phyloP scores from a whole-genome alignment of 2,797 vertebrate species.

The Sylvilagus floridanus region DNA sequence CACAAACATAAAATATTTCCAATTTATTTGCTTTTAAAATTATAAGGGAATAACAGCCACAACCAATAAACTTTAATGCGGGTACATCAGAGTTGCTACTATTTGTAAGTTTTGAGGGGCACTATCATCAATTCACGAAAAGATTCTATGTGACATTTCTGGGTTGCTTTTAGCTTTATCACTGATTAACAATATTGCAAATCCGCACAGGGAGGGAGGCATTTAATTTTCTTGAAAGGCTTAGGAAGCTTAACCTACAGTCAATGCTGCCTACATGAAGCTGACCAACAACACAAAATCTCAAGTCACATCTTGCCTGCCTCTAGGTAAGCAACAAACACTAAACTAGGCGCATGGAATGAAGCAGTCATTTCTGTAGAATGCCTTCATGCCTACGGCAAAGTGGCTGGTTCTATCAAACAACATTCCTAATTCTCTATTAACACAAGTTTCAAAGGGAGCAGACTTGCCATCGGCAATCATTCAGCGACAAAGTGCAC shows the following conservation, averaged over 20 bases:
- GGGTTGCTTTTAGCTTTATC: constrained; percentile 19
- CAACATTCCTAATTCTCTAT: neutral
- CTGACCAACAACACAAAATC: constrained; percentile 42
- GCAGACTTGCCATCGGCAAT: neutral
- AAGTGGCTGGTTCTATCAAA: constrained; percentile 1
- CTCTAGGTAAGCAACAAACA: constrained; percentile 45
- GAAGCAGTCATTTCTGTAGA: neutral
- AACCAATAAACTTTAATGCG: neutral
- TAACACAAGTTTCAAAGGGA: constrained; percentile 25
- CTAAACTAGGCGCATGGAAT: neutral
- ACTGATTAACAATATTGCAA: neutral
- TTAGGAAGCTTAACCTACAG: constrained; percentile 61
- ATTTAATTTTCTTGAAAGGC: constrained; percentile 42
- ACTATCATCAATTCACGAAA: neutral
- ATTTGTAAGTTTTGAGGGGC: neutral
- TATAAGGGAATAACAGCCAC: neutral
- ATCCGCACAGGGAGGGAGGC: neutral
- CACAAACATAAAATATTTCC: constrained; percentile 19
- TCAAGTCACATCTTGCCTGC: constrained; percentile 47
- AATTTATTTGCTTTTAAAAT: constrained; percentile 38
- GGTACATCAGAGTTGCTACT: neutral
- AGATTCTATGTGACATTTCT: constrained; percentile 12
- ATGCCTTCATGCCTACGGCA: neutral
- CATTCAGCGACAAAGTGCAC: neutral
- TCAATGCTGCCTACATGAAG: constrained; percentile 30